A percentile compares a stretch with the other conserved stretches of the same genome.
Evolutionary conservation across 2,888 invertebrate species (phyloP).

Genomic region (Chouioia cunea): DNA sequence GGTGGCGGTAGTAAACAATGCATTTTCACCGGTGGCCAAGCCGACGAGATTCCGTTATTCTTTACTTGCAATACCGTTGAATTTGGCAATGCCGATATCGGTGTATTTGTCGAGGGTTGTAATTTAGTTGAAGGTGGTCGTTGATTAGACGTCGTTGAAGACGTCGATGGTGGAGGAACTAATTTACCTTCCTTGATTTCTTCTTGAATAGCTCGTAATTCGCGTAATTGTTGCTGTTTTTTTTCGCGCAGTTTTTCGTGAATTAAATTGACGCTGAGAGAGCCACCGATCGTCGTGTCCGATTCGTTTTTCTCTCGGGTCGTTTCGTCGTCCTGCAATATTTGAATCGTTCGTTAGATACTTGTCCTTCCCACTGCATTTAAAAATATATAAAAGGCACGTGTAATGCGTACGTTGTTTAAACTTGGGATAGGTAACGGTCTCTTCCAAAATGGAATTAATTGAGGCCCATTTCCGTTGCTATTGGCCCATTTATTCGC

Average conservation of each 20-base stretch:
- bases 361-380: background rate
- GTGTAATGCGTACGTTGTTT: slow-evolving; percentile 58
- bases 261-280: slow-evolving; percentile 72
- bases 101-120: slow-evolving; percentile 63
- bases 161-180: slow-evolving; percentile 75
- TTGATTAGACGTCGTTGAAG: slow-evolving; percentile 64
- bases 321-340: slow-evolving; percentile 27
- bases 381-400: background rate
- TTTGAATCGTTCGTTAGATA: background rate
- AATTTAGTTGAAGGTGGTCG: slow-evolving; percentile 73
- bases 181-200: slow-evolving; percentile 89
- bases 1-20: slow-evolving; percentile 62
- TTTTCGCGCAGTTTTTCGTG: slow-evolving; percentile 90
- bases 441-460: slow-evolving; percentile 81
- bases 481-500: slow-evolving; percentile 60
- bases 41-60: slow-evolving; percentile 49
- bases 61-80: slow-evolving; percentile 51
- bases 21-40: slow-evolving; percentile 67
- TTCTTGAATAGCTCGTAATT: slow-evolving; percentile 85
- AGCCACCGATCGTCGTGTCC: slow-evolving; percentile 80
- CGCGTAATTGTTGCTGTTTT: slow-evolving; percentile 88
- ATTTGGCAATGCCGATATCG: slow-evolving; percentile 55
- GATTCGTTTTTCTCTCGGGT: slow-evolving; percentile 76
- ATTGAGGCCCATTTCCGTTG: slow-evolving; percentile 58
- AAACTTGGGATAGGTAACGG: slow-evolving; percentile 74